Evolutionary conservation across 2,888 invertebrate genomes (phyloP), one percentile per base, ranked within the genome.

Genomic region (Stenolophus ochropezus): DNA sequence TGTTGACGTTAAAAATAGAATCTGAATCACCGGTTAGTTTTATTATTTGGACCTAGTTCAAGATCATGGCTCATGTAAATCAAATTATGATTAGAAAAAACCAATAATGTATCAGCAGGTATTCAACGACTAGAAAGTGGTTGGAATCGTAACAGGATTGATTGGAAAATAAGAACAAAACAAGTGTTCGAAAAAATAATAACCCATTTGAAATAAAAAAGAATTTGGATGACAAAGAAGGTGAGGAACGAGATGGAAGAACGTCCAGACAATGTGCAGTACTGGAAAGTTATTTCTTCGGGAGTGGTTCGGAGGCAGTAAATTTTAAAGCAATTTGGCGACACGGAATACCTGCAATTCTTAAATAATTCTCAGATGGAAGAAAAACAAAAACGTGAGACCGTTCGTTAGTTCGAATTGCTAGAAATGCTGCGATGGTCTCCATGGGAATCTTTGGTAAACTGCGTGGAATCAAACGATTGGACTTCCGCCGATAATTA

Each of bases 1-100:
- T 69, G 18, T 69, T 69, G 1, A 2, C 18, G 33, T 69, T 69
- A 69, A 33, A 69, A 69, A 69, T 69, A 69, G 33, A 69, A 11
- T 21, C 16, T 69, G 65, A 69, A 33, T 69, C 65, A 69, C 11
- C 27, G 65, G 65, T 56, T 61, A 61, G 61, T 56, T 61, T 61
- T 61, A 61, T 25, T 61, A 61, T 61, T 61, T 25, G 61, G 61
- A 61, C 14, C n/a, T n/a, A 25, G 61, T 61, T 61, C 61, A 61
- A 61, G 61, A 61, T 14, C 61, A 61, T 4, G 61, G 23, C 23
- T 8, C 56, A 21, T 56, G 56, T 25, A 23, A 25, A 61, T 61
- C 61, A 61, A 61, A 61, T 25, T 25, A 25, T 25, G 23, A 61
- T 61, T 61, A 56, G 56, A 61, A 61, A 51, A 51, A 16, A 61